Percentiles rank a stretch among this genome's conserved stretches.
Evolutionary conservation across 2,888 invertebrate genomes (phyloP).

Genomic region (Artemia sp.): DNA sequence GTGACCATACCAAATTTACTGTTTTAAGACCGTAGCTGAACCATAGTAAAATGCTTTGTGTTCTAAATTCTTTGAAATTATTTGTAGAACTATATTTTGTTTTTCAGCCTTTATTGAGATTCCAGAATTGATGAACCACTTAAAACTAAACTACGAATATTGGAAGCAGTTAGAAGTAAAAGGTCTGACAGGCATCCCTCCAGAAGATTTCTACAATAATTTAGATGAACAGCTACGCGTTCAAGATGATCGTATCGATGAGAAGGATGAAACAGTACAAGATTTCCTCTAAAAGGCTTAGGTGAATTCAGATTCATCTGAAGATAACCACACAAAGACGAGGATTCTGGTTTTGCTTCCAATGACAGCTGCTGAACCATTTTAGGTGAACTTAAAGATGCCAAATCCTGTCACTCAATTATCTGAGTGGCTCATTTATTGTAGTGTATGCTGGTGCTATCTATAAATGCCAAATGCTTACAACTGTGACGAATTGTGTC

Average conservation of each 20-base stretch:
- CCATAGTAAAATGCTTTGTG: constrained; percentile 10
- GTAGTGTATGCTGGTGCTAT: too few species aligned
- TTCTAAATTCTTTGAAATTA: constrained; percentile 14
- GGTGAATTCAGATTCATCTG: not conserved
- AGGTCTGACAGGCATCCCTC: constrained; percentile 26
- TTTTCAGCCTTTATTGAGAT: constrained; percentile 71
- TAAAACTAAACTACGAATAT: constrained; percentile 68
- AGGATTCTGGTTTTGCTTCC: too few species aligned
- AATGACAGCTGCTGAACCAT: too few species aligned
- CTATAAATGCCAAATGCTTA: too few species aligned
- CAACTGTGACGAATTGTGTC: too few species aligned
- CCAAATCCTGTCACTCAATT: too few species aligned
- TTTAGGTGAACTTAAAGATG: too few species aligned
- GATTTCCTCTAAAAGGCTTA: not conserved
- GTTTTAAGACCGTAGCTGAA: constrained; percentile 8
- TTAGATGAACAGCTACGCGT: not conserved
- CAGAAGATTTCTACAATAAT: constrained; percentile 15
- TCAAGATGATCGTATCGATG: constrained; percentile 2
- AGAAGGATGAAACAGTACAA: constrained; percentile 5
- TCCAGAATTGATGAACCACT: constrained; percentile 68
- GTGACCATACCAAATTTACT: too few species aligned
- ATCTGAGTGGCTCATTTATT: too few species aligned
- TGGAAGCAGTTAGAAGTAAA: constrained; percentile 53
- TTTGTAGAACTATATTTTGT: constrained; percentile 20
- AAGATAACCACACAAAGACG: too few species aligned